A percentile compares a stretch with the other conserved stretches of the same genome.
These are phyloP conservation scores for Orthosia cruda DNA, from an alignment of 2,888 invertebrate species.

Conservation along the genomic window DNA sequence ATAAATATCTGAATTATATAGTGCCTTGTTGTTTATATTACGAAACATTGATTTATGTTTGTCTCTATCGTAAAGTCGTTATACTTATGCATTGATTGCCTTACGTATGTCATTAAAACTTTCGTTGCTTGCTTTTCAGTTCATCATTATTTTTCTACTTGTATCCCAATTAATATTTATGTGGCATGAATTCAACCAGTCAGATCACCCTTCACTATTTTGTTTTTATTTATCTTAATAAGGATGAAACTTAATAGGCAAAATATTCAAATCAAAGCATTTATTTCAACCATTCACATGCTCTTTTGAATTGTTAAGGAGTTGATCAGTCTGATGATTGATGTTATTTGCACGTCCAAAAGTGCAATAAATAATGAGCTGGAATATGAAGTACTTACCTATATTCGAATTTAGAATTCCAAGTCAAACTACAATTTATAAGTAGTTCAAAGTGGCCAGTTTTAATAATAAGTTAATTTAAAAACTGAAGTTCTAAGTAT, in stretches of 20 bases:
- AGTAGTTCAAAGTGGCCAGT: neutral
- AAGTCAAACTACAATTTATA: neutral
- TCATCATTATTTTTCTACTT: neutral
- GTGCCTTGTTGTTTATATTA: slow-evolving; percentile 11
- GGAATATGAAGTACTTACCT: too few species aligned
- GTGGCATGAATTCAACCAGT: too few species aligned
- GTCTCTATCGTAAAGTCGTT: neutral
- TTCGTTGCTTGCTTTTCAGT: neutral
- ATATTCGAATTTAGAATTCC: neutral
- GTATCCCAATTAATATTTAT: neutral
- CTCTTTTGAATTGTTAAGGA: neutral
- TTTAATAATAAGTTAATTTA: neutral
- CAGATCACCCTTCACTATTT: neutral
- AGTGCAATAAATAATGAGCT: too few species aligned
- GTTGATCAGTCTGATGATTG: neutral
- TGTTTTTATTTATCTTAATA: neutral
- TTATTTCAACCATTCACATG: neutral
- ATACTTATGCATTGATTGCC: neutral
- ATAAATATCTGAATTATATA: slow-evolving; percentile 35
- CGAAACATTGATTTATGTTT: slow-evolving; percentile 15
- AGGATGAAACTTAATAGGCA: neutral
- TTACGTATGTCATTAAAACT: neutral
- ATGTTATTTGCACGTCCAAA: too few species aligned
- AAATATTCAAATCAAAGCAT: neutral
- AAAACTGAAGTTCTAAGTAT: neutral